These are phyloP conservation scores for Ispidina lecontei DNA, from an alignment of 2,797 vertebrate genomes.

Conservation along the genomic window DNA sequence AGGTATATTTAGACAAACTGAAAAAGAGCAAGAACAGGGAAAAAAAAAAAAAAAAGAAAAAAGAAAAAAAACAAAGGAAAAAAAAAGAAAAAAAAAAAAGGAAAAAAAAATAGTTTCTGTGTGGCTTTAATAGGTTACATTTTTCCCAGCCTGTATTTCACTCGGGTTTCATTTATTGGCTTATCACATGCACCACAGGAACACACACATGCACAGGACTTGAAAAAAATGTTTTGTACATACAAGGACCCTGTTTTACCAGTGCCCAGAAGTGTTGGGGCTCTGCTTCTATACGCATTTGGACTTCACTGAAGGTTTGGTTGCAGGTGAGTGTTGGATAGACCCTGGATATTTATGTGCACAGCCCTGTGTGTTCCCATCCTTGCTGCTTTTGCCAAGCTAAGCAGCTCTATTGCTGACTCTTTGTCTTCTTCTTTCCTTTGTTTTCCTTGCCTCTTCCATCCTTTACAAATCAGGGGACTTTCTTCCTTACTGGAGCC, in stretches of 20 bases:
- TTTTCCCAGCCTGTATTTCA: slow-evolving; percentile 47
- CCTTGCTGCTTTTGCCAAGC: neutral
- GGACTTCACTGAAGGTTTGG: neutral
- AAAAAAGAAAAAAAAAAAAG: too few species aligned
- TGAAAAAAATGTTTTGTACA: neutral
- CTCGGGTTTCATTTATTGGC: slow-evolving; percentile 2
- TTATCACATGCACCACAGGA: neutral
- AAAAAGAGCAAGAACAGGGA: neutral
- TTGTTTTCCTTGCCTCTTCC: neutral
- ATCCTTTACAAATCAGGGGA: neutral
- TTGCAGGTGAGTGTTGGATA: neutral
- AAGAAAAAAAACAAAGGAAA: too few species aligned
- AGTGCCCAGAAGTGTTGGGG: neutral
- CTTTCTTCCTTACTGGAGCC: neutral
- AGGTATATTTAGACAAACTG: slow-evolving; percentile 52
- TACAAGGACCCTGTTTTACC: neutral
- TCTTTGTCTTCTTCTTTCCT: neutral
- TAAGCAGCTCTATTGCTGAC: neutral
- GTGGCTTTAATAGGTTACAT: slow-evolving; percentile 24
- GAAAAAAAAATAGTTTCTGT: neutral
- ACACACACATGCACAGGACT: neutral
- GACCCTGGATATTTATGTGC: neutral
- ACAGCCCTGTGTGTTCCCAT: neutral
- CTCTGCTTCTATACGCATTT: neutral
- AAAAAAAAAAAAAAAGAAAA: too few species aligned